A percentile compares a stretch with the other conserved stretches of the same genome.
Conservation (phyloP, 1,140 invertebrate genomes). For the Nautilus pompilius region DNA sequence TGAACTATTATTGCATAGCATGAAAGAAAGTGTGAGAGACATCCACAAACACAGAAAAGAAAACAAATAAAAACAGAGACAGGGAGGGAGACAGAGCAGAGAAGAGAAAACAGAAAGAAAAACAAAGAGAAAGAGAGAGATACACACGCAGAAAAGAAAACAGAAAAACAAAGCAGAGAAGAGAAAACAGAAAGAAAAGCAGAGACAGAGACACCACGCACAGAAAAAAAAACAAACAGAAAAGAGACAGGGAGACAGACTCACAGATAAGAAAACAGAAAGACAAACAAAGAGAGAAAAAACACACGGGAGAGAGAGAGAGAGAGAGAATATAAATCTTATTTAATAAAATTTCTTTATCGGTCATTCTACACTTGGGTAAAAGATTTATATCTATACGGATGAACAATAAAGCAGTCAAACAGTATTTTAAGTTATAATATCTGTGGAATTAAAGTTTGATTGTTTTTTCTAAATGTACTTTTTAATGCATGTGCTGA, state of each 20-base stretch:
- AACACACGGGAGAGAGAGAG: slow-evolving; percentile 12
- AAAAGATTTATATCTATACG: background rate
- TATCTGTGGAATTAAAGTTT: too few species aligned
- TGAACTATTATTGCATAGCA: too few species aligned
- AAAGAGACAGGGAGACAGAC: slow-evolving; percentile 6
- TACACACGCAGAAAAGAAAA: background rate
- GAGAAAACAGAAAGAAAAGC: background rate
- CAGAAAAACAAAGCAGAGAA: background rate
- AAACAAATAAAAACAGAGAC: background rate
- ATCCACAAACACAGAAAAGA: background rate
- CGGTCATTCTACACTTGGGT: background rate
- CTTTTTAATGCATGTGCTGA: too few species aligned
- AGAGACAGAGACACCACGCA: background rate
- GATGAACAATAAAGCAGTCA: too few species aligned
- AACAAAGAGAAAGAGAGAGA: slow-evolving; percentile 3
- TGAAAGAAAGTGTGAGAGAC: background rate
- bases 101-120: background rate
- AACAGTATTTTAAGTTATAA: too few species aligned
- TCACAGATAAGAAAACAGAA: slow-evolving; percentile 7
- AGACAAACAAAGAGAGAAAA: slow-evolving; percentile 6
- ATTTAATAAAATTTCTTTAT: too few species aligned
- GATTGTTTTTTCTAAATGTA: too few species aligned
- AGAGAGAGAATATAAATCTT: background rate
- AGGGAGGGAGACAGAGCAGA: background rate
- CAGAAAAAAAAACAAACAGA: slow-evolving; percentile 4